Evolutionary conservation across 2,113 vertebrate genomes (phyloP).

Genomic region (Oncorhynchus mykiss): DNA sequence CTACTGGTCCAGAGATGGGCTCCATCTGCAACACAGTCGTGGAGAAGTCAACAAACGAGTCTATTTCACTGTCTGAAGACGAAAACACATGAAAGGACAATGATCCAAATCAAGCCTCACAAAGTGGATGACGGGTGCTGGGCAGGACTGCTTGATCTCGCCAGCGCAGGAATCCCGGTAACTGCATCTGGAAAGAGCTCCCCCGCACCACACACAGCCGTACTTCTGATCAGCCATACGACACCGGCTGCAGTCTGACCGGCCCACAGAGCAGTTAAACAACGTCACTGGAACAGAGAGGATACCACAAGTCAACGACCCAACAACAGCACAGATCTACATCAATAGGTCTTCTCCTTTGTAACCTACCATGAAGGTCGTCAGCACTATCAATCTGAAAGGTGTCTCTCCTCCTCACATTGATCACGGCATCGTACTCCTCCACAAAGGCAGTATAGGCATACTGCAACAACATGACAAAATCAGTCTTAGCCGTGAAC

Average conservation of each 20-base stretch:
- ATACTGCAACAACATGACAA: slow-evolving; percentile 72
- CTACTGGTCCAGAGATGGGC: slow-evolving; percentile 86
- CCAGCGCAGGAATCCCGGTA: slow-evolving; percentile 81
- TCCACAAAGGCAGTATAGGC: slow-evolving; percentile 79
- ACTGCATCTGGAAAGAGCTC: slow-evolving; percentile 76
- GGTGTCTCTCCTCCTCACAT: slow-evolving; percentile 78
- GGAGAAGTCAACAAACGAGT: background rate
- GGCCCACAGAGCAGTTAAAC: slow-evolving; percentile 94
- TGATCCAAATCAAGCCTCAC: slow-evolving; percentile 69
- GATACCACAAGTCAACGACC: background rate
- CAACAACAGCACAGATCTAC: background rate
- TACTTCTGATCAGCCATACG: slow-evolving; percentile 85
- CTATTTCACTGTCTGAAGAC: background rate
- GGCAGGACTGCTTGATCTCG: slow-evolving; percentile 82
- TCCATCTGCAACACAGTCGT: slow-evolving; percentile 75
- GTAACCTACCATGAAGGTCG: slow-evolving; percentile 81
- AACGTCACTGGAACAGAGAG: slow-evolving; percentile 78
- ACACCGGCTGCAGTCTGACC: slow-evolving; percentile 92
- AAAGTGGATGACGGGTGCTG: slow-evolving; percentile 87
- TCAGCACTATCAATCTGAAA: slow-evolving; percentile 87
- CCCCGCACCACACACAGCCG: slow-evolving; percentile 91
- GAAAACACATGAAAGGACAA: background rate
- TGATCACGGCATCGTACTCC: slow-evolving; percentile 81
- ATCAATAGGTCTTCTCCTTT: background rate
- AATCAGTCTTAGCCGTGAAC: background rate